Conservation (phyloP, 2,888 invertebrate genomes). For the Lithophane ornitopus region DNA sequence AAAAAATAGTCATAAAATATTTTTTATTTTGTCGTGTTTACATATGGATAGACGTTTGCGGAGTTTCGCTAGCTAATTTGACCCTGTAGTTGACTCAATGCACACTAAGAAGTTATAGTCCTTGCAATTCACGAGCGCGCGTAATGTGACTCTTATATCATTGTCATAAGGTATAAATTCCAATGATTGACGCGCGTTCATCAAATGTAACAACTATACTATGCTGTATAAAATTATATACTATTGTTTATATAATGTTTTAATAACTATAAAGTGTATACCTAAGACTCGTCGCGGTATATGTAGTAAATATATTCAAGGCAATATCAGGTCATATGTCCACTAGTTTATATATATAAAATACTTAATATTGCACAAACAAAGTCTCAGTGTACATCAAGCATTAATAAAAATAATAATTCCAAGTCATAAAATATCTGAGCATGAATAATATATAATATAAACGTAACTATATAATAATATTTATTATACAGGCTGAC, state of each 20-base stretch:
- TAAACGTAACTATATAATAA: constrained; percentile 43
- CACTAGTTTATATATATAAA: constrained; percentile 45
- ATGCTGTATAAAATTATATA: constrained; percentile 49
- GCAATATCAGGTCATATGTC: constrained; percentile 50
- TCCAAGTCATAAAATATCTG: constrained; percentile 33
- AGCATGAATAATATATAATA: constrained; percentile 36
- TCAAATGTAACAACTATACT: constrained; percentile 10
- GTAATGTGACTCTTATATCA: neutral
- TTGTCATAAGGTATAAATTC: too few relatives aligned
- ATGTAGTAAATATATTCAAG: constrained; percentile 57
- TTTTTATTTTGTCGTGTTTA: too few relatives aligned
- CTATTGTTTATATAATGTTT: constrained; percentile 21
- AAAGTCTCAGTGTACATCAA: constrained; percentile 60
- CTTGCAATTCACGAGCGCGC: constrained; percentile 14
- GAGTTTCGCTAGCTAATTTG: too few relatives aligned
- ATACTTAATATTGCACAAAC: constrained; percentile 62
- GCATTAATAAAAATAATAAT: constrained; percentile 46
- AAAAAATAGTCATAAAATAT: too few relatives aligned
- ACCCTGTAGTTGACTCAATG: constrained; percentile 30
- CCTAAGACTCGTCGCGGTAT: constrained; percentile 43
- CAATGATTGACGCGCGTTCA: neutral
- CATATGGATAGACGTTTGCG: too few relatives aligned
- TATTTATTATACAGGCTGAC: neutral
- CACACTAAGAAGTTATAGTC: constrained; percentile 36
- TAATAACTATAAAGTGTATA: constrained; percentile 48